Base-by-base conservation (phyloP, 2,888 invertebrate species). In the Drosophila lacicola region DNA sequence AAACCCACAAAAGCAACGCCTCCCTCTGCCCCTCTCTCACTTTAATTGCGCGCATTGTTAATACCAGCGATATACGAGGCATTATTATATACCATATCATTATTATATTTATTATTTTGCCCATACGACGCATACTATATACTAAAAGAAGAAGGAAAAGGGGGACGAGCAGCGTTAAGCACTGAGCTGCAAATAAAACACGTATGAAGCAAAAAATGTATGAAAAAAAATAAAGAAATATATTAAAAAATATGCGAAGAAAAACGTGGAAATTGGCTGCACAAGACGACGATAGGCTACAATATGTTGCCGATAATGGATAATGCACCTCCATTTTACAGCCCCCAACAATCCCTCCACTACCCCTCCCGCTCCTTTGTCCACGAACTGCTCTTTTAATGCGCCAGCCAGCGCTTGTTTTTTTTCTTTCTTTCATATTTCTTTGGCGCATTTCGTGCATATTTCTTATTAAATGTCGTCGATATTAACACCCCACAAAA, bases 401-500 rank as follows among this genome's bases (percentile, higher is more conserved):
- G 45, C 58, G 33, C 25, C 47, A 57, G 58, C 41, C 29, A 29
- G 42, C 42, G 34, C 33, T 34, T 10, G 11, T 10, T 2, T 41
- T 34, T 37, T 33, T 17, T 8, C n/a, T 10, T 17, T 4, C 21
- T 3, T n/a, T 29, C 5, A 10, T 44, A n/a, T 47, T 37, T 39
- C 11, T 53, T 49, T 19, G 8, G 5, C 25, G 46, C 25, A 55
- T 50, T 69, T 74, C 71, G 45, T 66, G 75, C 65, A 69, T 66
- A 69, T 79, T 78, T 79, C 65, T 66, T 74, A 74, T 78, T 71
- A 74, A 63, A 71, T 56, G 51, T 64, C 67, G 55, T 60, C 68
- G 63, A 78, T 78, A 78, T 78, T 78, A 78, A 74, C 68, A 68
- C 65, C 54, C 58, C 56, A 76, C 61, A 70, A 65, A 67, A 70